Conservation (phyloP, 2,797 vertebrate genomes). For the Arctocebus calabarensis region DNA sequence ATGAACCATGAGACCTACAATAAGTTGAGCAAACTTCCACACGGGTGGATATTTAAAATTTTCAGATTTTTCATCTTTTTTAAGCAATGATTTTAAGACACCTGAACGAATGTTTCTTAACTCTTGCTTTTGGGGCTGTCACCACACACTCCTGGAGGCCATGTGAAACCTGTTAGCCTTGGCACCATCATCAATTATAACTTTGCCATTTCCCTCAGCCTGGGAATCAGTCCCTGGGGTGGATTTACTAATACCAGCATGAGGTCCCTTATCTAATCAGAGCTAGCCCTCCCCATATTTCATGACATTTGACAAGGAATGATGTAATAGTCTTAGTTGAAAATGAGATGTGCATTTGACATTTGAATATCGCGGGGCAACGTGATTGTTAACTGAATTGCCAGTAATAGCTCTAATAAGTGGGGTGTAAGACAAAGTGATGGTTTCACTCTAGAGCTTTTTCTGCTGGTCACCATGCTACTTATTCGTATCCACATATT, state of each 20-base stretch:
- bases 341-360: slow-evolving; percentile 71
- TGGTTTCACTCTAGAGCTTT: slow-evolving; percentile 40
- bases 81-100: slow-evolving; percentile 36
- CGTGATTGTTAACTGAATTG: slow-evolving; percentile 71
- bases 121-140: neutral
- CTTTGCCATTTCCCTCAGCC: slow-evolving; percentile 63
- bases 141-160: slow-evolving; percentile 63
- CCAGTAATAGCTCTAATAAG: slow-evolving; percentile 60
- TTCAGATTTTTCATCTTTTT: slow-evolving; percentile 20
- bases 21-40: slow-evolving; percentile 22
- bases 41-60: slow-evolving; percentile 46
- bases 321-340: slow-evolving; percentile 67
- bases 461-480: neutral
- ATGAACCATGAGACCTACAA: neutral
- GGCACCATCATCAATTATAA: slow-evolving; percentile 77
- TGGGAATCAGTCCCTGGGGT: slow-evolving; percentile 63
- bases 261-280: slow-evolving; percentile 79
- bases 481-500: neutral
- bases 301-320: slow-evolving; percentile 74
- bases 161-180: slow-evolving; percentile 76
- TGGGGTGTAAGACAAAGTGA: slow-evolving; percentile 53
- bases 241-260: slow-evolving; percentile 69
- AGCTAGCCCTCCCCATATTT: slow-evolving; percentile 70
- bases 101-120: slow-evolving; percentile 64
- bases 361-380: slow-evolving; percentile 72